Evolutionary conservation across 2,113 vertebrate species (phyloP).

Genomic region (Plecturocebus donacophilus): DNA sequence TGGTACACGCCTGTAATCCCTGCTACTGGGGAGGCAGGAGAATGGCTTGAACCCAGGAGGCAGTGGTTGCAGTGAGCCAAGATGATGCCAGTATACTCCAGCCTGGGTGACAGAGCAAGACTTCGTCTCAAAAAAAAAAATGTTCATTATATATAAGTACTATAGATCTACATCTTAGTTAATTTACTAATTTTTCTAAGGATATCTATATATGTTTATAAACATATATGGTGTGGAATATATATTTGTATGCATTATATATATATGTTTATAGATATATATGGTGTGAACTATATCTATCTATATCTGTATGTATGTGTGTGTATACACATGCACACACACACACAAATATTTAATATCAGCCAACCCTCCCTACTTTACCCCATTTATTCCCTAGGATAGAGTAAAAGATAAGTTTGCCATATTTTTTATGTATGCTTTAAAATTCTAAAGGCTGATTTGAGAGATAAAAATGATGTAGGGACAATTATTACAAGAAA

Average conservation of each 20-base stretch:
- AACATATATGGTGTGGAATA: neutral
- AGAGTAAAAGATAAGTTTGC: neutral
- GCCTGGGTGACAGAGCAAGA: too few relatives aligned
- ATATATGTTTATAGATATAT: neutral
- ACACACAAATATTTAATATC: neutral
- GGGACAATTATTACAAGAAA: constrained; percentile 9
- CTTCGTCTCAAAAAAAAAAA: neutral
- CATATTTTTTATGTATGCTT: neutral
- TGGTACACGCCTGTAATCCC: too few relatives aligned
- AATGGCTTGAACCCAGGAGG: too few relatives aligned
- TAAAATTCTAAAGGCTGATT: constrained; percentile 14
- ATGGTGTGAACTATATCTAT: neutral
- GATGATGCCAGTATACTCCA: too few relatives aligned
- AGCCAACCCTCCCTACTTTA: neutral
- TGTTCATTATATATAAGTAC: neutral
- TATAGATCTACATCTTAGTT: neutral
- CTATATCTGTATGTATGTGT: neutral
- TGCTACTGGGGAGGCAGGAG: too few relatives aligned
- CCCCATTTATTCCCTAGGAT: neutral
- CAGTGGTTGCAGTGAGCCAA: too few relatives aligned
- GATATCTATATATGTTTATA: neutral
- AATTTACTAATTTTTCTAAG: neutral
- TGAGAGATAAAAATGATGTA: neutral
- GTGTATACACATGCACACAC: too few relatives aligned
- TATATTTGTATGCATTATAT: neutral